A percentile compares a stretch with the other conserved stretches of the same genome.
Evolutionary conservation across 2,113 vertebrate genomes (phyloP).

Genomic region (Strix uralensis): DNA sequence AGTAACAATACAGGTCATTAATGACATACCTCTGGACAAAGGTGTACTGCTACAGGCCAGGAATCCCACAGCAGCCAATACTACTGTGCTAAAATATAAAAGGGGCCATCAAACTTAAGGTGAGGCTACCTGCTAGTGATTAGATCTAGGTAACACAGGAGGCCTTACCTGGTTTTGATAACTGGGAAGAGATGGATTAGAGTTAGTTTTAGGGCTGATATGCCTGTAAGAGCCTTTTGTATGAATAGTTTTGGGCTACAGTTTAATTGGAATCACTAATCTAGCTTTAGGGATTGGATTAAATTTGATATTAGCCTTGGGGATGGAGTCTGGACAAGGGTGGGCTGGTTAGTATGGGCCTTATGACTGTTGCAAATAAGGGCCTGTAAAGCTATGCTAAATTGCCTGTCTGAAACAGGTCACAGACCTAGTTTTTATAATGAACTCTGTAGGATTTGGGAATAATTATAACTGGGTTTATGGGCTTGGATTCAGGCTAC

Average conservation of each 20-base stretch:
- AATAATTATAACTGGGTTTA: neutral
- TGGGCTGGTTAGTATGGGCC: neutral
- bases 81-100: neutral
- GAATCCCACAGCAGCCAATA: neutral
- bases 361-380: neutral
- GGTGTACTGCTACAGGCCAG: neutral
- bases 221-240: neutral
- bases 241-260: neutral
- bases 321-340: neutral
- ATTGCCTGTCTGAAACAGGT: neutral
- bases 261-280: neutral
- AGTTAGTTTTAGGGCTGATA: neutral
- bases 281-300: neutral
- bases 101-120: neutral
- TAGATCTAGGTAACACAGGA: neutral
- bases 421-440: neutral
- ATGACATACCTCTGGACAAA: neutral
- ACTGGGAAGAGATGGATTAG: neutral
- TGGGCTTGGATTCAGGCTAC: neutral
- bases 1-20: neutral
- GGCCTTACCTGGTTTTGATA: neutral
- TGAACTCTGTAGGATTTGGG: neutral
- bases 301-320: neutral
- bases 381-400: neutral
- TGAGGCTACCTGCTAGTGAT: neutral